phyloP scores from a whole-genome alignment of 2,888 invertebrate species.

The Emmelina monodactyla region DNA sequence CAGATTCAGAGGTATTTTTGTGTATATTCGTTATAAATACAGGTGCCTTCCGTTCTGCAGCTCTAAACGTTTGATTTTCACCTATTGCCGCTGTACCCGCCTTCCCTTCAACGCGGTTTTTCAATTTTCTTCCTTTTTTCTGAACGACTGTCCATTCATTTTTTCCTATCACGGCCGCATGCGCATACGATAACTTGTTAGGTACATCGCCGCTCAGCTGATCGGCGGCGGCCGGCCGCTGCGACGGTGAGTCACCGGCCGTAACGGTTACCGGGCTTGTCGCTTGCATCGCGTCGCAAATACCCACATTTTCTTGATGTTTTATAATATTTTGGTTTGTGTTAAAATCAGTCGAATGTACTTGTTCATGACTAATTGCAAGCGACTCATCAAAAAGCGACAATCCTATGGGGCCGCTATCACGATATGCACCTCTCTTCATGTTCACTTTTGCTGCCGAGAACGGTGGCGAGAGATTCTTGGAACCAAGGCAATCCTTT shows the following conservation, averaged over 20 bases:
- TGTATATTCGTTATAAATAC: conserved; percentile 8
- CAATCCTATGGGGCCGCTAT: conserved; percentile 11
- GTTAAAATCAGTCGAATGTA: background rate
- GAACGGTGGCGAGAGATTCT: conserved; percentile 6
- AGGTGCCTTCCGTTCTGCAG: conserved; percentile 6
- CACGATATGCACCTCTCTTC: conserved; percentile 9
- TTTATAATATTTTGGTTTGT: background rate
- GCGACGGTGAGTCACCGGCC: background rate
- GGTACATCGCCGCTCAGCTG: background rate
- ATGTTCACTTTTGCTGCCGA: conserved; percentile 9
- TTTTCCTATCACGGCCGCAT: background rate
- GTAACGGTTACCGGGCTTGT: background rate
- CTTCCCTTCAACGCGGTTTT: conserved; percentile 5
- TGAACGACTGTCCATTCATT: conserved; percentile 3
- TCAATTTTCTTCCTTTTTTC: conserved; percentile 4
- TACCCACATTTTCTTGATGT: background rate
- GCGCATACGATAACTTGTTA: background rate
- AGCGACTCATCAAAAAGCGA: conserved; percentile 4
- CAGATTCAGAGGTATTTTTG: conserved; percentile 3
- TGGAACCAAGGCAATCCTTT: background rate
- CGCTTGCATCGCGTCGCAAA: background rate
- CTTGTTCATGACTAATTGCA: background rate
- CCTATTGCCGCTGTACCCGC: conserved; percentile 1
- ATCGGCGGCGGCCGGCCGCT: background rate
- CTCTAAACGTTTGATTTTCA: conserved; percentile 4